Percentiles rank a stretch among this genome's conserved stretches.
Conservation (phyloP, 1,140 invertebrate species). For the Eupristina koningsbergeri region DNA sequence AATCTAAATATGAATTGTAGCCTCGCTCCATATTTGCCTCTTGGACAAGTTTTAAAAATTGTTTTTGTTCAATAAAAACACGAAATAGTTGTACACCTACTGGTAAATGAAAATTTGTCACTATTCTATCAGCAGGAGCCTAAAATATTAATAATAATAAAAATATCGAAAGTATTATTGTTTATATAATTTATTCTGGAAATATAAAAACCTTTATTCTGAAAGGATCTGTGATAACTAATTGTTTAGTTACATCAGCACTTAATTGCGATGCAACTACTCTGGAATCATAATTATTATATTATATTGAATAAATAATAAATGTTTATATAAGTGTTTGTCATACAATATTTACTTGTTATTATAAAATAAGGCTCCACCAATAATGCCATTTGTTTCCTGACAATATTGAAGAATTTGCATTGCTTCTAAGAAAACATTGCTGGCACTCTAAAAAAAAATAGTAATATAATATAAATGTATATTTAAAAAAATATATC, state of each 20-base stretch:
- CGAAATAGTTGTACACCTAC: slow-evolving; percentile 83
- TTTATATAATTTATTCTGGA: not conserved
- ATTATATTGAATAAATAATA: slow-evolving; percentile 25
- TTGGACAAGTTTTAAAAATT: slow-evolving; percentile 71
- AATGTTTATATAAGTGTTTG: slow-evolving; percentile 24
- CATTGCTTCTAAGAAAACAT: slow-evolving; percentile 86
- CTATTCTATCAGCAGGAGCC: slow-evolving; percentile 80
- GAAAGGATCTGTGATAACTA: slow-evolving; percentile 86
- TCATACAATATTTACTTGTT: slow-evolving; percentile 78
- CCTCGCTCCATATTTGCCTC: slow-evolving; percentile 63
- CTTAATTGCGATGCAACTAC: slow-evolving; percentile 85
- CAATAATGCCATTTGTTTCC: slow-evolving; percentile 81
- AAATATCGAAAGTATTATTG: slow-evolving; percentile 17
- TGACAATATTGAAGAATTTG: slow-evolving; percentile 85
- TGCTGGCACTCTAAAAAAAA: slow-evolving; percentile 80
- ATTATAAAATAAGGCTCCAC: slow-evolving; percentile 85
- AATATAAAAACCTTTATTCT: slow-evolving; percentile 77
- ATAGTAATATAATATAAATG: not conserved
- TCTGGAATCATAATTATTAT: slow-evolving; percentile 72
- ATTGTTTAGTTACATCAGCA: slow-evolving; percentile 81
- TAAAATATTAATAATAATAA: slow-evolving; percentile 55
- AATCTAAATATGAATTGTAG: slow-evolving; percentile 60
- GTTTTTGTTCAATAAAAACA: slow-evolving; percentile 80
- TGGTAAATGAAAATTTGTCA: slow-evolving; percentile 81
- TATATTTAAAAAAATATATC: not conserved